Percentiles rank a stretch among this genome's conserved stretches.
phyloP scores from a whole-genome alignment of 1,140 invertebrate species.

The Helicoverpa zea region DNA sequence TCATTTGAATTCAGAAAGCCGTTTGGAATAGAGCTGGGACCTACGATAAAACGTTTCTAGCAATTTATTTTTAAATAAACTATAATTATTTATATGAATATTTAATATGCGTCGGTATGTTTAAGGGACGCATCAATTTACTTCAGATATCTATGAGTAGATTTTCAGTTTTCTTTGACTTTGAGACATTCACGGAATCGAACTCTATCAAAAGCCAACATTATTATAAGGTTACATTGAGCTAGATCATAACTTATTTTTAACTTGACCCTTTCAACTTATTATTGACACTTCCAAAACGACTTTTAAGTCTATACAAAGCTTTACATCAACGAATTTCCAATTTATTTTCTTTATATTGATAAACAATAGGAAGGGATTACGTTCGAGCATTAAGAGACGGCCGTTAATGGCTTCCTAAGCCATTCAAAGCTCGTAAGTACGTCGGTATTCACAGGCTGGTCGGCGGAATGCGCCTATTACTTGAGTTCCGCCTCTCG shows the following conservation, averaged over 20 bases:
- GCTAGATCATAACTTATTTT: background rate
- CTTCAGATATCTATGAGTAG: too few relatives aligned
- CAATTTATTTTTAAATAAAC: too few relatives aligned
- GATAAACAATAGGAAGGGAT: slow-evolving; percentile 49
- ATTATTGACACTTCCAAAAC: background rate
- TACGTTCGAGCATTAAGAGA: slow-evolving; percentile 42
- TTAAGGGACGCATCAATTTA: too few relatives aligned
- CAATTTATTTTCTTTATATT: slow-evolving; percentile 28
- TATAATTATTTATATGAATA: too few relatives aligned
- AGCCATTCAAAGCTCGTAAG: slow-evolving; percentile 74
- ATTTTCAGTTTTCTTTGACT: too few relatives aligned
- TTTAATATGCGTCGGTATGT: too few relatives aligned
- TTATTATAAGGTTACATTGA: too few relatives aligned
- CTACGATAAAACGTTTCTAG: too few relatives aligned
- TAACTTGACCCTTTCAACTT: background rate
- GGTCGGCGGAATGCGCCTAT: slow-evolving; percentile 72
- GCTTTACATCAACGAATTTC: slow-evolving; percentile 23
- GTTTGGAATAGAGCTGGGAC: background rate
- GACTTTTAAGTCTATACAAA: background rate
- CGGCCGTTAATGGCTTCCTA: slow-evolving; percentile 55
- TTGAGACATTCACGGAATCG: too few relatives aligned
- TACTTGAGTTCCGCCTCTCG: slow-evolving; percentile 77
- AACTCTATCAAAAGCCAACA: too few relatives aligned
- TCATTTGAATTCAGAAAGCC: background rate
- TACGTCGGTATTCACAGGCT: slow-evolving; percentile 72